Evolutionary conservation across 2,888 invertebrate species (phyloP).

Genomic region (Clitarchus hookeri): DNA sequence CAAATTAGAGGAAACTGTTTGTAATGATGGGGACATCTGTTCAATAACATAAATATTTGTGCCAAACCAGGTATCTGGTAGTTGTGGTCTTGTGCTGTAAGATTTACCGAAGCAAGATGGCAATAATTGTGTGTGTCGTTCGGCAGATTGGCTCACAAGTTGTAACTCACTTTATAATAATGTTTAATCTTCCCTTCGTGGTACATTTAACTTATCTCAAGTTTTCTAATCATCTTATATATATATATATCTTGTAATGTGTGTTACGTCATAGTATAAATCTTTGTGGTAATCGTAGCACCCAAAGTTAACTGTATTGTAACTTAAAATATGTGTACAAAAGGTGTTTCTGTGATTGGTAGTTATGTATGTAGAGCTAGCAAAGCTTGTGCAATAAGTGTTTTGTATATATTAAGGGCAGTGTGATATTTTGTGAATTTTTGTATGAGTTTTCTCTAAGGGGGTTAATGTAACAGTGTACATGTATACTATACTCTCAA

Average conservation of each 20-base stretch:
- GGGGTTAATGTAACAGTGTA: background rate
- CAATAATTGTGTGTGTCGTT: background rate
- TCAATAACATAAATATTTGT: background rate
- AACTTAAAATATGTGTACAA: constrained; percentile 11
- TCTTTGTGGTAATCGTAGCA: constrained; percentile 5
- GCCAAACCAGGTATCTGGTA: background rate
- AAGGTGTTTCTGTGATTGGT: constrained; percentile 9
- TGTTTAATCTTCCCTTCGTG: background rate
- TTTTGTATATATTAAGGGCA: background rate
- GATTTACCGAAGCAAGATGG: background rate
- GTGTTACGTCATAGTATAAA: background rate
- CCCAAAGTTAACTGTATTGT: background rate
- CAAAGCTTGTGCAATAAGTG: constrained; percentile 8
- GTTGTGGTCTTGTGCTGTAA: background rate
- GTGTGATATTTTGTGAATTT: background rate
- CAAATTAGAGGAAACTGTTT: background rate
- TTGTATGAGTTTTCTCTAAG: background rate
- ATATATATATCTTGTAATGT: background rate
- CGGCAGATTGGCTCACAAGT: background rate
- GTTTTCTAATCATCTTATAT: constrained; percentile 1
- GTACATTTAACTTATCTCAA: background rate
- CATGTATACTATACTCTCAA: background rate
- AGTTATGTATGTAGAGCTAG: background rate
- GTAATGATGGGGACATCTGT: background rate
- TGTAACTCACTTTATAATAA: background rate